Base-by-base conservation (phyloP, 35 echinoderm and acorn worm genomes). In the Lytechinus variegatus region DNA sequence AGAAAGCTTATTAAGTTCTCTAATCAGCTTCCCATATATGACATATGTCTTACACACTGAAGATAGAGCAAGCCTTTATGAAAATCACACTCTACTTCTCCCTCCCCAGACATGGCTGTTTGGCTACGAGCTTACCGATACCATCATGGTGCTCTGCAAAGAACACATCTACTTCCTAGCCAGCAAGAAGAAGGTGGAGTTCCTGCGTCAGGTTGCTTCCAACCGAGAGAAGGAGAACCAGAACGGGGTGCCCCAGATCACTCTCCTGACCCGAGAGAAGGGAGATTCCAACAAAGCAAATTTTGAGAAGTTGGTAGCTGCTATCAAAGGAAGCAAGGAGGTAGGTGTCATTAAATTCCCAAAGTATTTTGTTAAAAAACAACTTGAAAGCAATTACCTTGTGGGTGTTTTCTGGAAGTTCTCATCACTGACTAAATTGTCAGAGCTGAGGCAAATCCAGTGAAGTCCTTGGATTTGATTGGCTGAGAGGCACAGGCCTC, bases 181-280 rank as follows among this genome's bases (percentile, higher is more conserved):
- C 28, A 97, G 97, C 93, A 99, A 99, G 94, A 99, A 99, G 94
- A 99, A 99, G 87, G 96, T 99, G 51, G 95, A 99, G 54, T 99
- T 99, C 86, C 96, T 97, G 87, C 96, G 95, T 4, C 97, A 97
- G 95, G 94, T 99, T 53, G 94, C 97, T 1, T 96, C 98, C 8
- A 94, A 96, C 52, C 91, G 94, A 52, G 98, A 99, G 86, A 99
- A 99, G 57, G 97, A 99, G 87, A 99, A 99, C 89, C 95, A 97
- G 95, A 96, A 99, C 53, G 97, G 96, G 8, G 88, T 99, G n/a
- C 97, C 98, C 3, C 11, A 89, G 87, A 99, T 99, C 57, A 95
- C 97, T 8, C 95, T 99, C n/a, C 61, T 97, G 10, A 96, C 95
- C 24, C 87, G 97, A 52, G 98, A 99, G 54, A 99, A 99, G 94